Conservation (phyloP, 2,797 vertebrate genomes). For the Botia almorhae region DNA sequence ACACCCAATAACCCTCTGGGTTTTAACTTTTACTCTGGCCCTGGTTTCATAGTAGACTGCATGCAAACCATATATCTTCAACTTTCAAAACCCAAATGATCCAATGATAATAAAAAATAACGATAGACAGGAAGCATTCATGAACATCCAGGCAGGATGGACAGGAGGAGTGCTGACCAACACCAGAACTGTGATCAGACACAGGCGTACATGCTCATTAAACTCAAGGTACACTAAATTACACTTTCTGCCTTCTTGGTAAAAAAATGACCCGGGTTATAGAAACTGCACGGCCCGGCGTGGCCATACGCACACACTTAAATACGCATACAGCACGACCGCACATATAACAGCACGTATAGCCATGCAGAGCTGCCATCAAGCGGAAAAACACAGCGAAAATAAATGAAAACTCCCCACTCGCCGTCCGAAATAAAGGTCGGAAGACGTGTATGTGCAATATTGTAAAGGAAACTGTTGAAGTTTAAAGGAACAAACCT, state of each 20-base stretch:
- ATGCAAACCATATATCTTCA: slow-evolving; percentile 50
- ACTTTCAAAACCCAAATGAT: slow-evolving; percentile 69
- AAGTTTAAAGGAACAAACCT: slow-evolving; percentile 74
- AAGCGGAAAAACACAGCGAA: slow-evolving; percentile 70
- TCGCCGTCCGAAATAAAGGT: slow-evolving; percentile 62
- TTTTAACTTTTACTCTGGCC: slow-evolving; percentile 62
- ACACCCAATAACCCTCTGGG: slow-evolving; percentile 36
- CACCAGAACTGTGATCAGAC: slow-evolving; percentile 15
- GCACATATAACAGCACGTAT: slow-evolving; percentile 71
- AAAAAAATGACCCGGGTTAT: slow-evolving; percentile 64
- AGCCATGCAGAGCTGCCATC: slow-evolving; percentile 75
- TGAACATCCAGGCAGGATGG: slow-evolving; percentile 42
- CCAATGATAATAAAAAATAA: slow-evolving; percentile 42
- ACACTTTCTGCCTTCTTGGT: slow-evolving; percentile 65
- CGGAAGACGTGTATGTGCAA: slow-evolving; percentile 50
- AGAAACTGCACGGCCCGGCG: slow-evolving; percentile 79
- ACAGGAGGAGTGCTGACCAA: slow-evolving; percentile 57
- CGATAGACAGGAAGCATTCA: slow-evolving; percentile 49
- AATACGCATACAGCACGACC: slow-evolving; percentile 49
- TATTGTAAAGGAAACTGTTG: slow-evolving; percentile 26
- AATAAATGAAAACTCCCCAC: slow-evolving; percentile 65
- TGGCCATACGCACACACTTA: slow-evolving; percentile 63
- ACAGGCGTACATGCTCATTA: slow-evolving; percentile 32
- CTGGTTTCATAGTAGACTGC: slow-evolving; percentile 60
- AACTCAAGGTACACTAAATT: slow-evolving; percentile 53